Conservation (phyloP, 2,888 invertebrate genomes). For the Osmoderma eremita region DNA sequence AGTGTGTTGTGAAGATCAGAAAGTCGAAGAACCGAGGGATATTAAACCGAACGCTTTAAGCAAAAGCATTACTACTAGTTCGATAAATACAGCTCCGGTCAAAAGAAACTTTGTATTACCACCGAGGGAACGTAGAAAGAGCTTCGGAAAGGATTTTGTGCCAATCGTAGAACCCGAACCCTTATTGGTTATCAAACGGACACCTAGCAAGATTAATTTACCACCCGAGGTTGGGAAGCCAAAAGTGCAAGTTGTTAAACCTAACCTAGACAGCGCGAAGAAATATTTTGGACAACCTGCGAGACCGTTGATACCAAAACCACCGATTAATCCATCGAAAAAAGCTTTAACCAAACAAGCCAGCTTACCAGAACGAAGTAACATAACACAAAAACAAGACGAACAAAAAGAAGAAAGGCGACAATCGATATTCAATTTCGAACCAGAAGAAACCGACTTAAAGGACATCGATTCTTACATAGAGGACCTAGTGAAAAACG, state of each 20-base stretch:
- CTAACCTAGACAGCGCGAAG: conserved; percentile 56
- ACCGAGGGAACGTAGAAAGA: conserved; percentile 55
- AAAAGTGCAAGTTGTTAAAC: conserved; percentile 60
- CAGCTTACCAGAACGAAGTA: conserved; percentile 55
- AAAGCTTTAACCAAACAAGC: conserved; percentile 52
- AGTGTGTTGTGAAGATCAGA: not conserved
- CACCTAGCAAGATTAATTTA: conserved; percentile 62
- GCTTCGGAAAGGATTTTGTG: conserved; percentile 59
- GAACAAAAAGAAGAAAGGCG: conserved; percentile 15
- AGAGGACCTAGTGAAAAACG: conserved; percentile 60
- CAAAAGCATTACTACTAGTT: conserved; percentile 45
- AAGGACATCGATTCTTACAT: conserved; percentile 61
- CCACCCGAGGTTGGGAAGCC: conserved; percentile 62
- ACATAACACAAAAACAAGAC: conserved; percentile 42
- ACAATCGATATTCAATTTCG: conserved; percentile 58
- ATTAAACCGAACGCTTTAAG: conserved; percentile 14
- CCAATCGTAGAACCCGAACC: conserved; percentile 58
- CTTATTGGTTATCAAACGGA: conserved; percentile 61
- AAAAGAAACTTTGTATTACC: conserved; percentile 58
- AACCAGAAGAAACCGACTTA: conserved; percentile 60
- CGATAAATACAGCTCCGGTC: conserved; percentile 44
- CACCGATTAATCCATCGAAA: conserved; percentile 35
- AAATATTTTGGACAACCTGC: conserved; percentile 61
- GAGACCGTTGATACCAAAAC: conserved; percentile 47
- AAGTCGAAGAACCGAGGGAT: no score